These are phyloP conservation scores for Tinea semifulvella DNA, from an alignment of 2,888 invertebrate species.

Conservation along the genomic window DNA sequence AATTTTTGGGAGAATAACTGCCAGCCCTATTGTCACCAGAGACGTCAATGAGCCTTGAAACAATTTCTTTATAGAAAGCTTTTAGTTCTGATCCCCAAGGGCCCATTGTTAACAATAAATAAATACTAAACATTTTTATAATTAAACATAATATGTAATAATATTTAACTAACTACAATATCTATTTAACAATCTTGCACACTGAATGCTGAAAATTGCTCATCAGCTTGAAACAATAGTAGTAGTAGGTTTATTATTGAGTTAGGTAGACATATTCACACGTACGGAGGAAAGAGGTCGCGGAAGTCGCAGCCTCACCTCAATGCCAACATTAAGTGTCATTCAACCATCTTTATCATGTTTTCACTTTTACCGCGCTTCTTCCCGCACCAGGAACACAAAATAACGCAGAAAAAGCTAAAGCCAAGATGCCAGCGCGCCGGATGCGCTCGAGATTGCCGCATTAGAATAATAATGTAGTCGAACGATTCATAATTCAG, in stretches of 20 bases:
- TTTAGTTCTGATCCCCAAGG: no score
- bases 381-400: slow-evolving; percentile 33
- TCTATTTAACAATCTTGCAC: no score
- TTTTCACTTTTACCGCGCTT: slow-evolving; percentile 48
- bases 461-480: slow-evolving; percentile 44
- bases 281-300: slow-evolving; percentile 5
- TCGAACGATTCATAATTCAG: slow-evolving; percentile 12
- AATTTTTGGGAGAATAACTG: no score
- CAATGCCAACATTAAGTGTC: slow-evolving; percentile 26
- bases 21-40: no score
- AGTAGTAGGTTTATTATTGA: neutral
- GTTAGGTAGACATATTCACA: slow-evolving; percentile 1
- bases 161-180: no score
- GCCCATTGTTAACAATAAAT: no score
- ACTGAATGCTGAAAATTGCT: neutral
- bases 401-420: slow-evolving; percentile 44
- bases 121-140: no score
- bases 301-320: slow-evolving; percentile 25
- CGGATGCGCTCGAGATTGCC: slow-evolving; percentile 36
- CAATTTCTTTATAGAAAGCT: no score
- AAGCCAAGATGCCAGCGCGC: slow-evolving; percentile 28
- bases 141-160: no score
- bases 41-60: no score
- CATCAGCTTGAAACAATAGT: neutral
- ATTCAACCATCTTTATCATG: slow-evolving; percentile 34